Evolutionary conservation across 2,888 invertebrate species (phyloP), one percentile per base, ranked within the genome.

Genomic region (Leptopilina myrica): DNA sequence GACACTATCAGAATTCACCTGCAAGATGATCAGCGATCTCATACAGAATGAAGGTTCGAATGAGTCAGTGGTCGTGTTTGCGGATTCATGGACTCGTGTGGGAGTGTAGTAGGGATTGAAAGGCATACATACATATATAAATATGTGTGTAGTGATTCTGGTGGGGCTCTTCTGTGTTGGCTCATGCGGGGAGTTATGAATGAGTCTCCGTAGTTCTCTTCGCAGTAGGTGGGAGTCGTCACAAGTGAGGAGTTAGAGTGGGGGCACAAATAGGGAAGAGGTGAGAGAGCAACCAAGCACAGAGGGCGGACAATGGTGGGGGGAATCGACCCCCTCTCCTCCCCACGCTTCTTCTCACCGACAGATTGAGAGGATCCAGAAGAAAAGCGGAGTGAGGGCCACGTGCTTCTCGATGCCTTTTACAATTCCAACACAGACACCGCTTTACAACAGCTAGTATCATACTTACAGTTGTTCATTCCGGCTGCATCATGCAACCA

Each of bases 101-200:
- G 76, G 62, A 14, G 78, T 77, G 84, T 79, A 81, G 84, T 33
- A 33, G 84, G 83, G 85, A 83, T 76, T 73, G 77, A 76, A 76
- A 80, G 62, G 49, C 33, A 20, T 20, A 20, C 20, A 20, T 20
- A 5, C 33, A 33, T 46, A 46, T 7, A 46, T 46, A 46, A 6
- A 5, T 46, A 46, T 46, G 7, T 46, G 7, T 46, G 7, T n/a
- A 62, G 59, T 64, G 76, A n/a, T 76, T 79, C 53, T 79, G 65
- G 78, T 77, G 81, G 81, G 81, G 49, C 77, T 62, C 76, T 33
- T 26, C 2, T 33, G 33, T 75, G 81, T 80, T 80, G 80, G 80
- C 76, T 73, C 56, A 53, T 56, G 73, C 82, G 85, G 85, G 87
- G 89, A 91, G 88, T 91, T 90, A 90, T 91, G 91, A 91, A 90